A percentile compares a stretch with the other conserved stretches of the same genome.
These are phyloP conservation scores for Dasyornis broadbenti DNA, from an alignment of 2,113 vertebrate species.

Conservation along the genomic window DNA sequence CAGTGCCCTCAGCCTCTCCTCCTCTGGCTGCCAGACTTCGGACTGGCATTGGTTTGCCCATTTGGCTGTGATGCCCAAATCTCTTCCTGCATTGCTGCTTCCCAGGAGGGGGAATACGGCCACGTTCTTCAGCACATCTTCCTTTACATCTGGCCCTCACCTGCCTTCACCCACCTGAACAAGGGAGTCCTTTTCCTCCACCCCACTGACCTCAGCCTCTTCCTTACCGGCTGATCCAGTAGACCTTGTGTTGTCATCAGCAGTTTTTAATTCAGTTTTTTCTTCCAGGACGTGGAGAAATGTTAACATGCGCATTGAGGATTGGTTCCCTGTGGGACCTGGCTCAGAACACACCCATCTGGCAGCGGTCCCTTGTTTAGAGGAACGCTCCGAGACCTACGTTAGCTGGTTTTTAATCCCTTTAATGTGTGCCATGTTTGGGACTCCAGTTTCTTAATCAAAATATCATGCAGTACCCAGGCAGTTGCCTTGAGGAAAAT, in stretches of 20 bases:
- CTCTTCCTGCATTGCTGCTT: not conserved
- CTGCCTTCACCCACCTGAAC: not conserved
- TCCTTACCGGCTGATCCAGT: not conserved
- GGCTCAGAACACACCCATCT: constrained; percentile 27
- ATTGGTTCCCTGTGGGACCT: constrained; percentile 22
- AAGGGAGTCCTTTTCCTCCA: not conserved
- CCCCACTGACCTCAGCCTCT: not conserved
- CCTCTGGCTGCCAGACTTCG: not conserved
- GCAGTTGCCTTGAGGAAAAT: constrained; percentile 59
- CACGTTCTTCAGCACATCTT: not conserved
- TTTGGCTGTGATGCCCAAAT: no score
- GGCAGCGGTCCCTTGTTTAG: not conserved
- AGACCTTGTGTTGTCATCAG: not conserved
- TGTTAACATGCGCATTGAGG: not conserved
- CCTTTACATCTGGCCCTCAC: not conserved
- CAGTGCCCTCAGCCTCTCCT: not conserved
- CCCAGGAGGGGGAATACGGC: not conserved
- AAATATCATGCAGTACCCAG: constrained; percentile 25
- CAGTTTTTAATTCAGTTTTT: not conserved
- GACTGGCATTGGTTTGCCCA: no score
- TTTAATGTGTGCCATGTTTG: constrained; percentile 59
- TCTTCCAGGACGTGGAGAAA: not conserved
- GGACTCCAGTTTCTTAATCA: constrained; percentile 59
- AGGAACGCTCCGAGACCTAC: constrained; percentile 19
- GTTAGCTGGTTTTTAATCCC: constrained; percentile 56